Evolutionary conservation across 2,797 vertebrate genomes (phyloP).

Genomic region (Enteromius unitaeniatus): DNA sequence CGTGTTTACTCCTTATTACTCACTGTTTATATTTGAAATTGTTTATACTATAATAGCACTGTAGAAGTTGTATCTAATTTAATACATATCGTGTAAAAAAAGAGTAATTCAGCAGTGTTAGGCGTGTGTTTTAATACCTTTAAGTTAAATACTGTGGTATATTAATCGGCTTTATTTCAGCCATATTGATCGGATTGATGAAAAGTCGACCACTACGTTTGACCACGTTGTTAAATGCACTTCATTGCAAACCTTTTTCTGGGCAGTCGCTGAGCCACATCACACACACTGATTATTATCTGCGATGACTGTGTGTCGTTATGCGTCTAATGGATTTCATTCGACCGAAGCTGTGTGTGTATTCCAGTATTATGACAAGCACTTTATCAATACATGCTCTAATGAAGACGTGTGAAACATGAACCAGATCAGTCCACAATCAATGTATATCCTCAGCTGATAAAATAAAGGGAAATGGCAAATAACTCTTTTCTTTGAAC

Average conservation of each 20-base stretch:
- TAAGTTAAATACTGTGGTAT: too few relatives aligned
- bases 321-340: background rate
- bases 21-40: too few relatives aligned
- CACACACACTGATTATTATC: background rate
- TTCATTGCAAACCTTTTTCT: background rate
- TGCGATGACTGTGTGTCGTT: too few relatives aligned
- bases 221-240: background rate
- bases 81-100: too few relatives aligned
- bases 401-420: background rate
- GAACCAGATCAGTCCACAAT: background rate
- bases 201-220: background rate
- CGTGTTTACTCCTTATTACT: too few relatives aligned
- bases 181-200: too few relatives aligned
- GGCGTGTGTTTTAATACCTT: too few relatives aligned
- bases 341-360: background rate
- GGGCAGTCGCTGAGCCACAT: too few relatives aligned
- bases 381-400: background rate
- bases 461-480: background rate
- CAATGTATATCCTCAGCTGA: slow-evolving; percentile 1
- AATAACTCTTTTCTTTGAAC: background rate
- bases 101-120: too few relatives aligned
- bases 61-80: too few relatives aligned
- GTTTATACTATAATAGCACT: too few relatives aligned
- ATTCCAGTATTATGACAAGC: slow-evolving; percentile 3
- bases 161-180: too few relatives aligned